These are phyloP conservation scores for Anoplophora glabripennis DNA, from an alignment of 1,140 invertebrate species.

Conservation along the genomic window DNA sequence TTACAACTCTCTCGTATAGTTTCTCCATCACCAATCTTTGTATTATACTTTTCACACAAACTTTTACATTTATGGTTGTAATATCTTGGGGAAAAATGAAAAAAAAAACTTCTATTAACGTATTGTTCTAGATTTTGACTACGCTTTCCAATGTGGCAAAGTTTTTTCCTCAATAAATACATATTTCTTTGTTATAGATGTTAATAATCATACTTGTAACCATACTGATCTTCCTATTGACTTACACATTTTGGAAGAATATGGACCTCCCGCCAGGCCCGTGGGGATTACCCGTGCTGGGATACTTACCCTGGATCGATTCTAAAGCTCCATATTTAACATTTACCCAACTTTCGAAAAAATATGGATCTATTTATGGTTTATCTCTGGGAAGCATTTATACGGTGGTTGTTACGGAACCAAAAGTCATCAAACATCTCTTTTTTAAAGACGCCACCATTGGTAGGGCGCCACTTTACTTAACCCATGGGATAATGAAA, in stretches of 20 bases:
- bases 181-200: constrained; percentile 32
- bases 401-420: constrained; percentile 72
- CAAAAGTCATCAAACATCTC: constrained; percentile 64
- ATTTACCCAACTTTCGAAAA: constrained; percentile 60
- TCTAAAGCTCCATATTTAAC: constrained; percentile 64
- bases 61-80: too few relatives aligned
- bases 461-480: constrained; percentile 72
- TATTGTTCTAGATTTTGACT: too few relatives aligned
- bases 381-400: constrained; percentile 69
- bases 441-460: constrained; percentile 67
- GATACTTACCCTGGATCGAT: constrained; percentile 73
- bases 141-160: too few relatives aligned
- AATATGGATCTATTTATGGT: constrained; percentile 70
- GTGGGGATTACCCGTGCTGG: constrained; percentile 70
- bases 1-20: too few relatives aligned
- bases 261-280: constrained; percentile 70
- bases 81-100: too few relatives aligned
- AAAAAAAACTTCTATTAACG: too few relatives aligned
- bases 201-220: constrained; percentile 13
- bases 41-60: too few relatives aligned
- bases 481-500: constrained; percentile 83
- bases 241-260: constrained; percentile 32
- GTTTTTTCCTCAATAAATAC: background rate
- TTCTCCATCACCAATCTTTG: too few relatives aligned
- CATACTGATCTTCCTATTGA: constrained; percentile 14